Conservation (phyloP, 2,797 vertebrate species). For the Muraenolepis orangiensis region DNA sequence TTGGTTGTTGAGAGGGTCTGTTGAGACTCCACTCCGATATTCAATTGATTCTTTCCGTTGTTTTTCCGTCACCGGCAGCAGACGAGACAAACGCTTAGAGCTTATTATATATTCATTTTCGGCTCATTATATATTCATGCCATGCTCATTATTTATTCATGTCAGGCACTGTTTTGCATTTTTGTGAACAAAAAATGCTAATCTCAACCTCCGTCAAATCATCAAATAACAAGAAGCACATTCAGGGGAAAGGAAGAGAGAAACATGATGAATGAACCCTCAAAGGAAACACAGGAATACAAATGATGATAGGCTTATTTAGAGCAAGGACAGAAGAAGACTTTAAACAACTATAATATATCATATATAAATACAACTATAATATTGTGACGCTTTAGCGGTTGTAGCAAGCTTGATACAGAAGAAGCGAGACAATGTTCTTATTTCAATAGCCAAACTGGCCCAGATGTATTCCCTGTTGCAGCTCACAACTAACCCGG, state of each 20-base stretch:
- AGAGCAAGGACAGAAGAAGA: neutral
- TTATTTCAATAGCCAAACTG: too few species aligned
- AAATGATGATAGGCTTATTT: neutral
- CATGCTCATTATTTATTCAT: neutral
- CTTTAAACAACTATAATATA: neutral
- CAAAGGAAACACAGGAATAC: neutral
- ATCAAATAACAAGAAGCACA: neutral
- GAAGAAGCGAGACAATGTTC: too few species aligned
- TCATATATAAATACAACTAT: slow-evolving; percentile 1
- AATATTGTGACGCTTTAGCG: too few species aligned
- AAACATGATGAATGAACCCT: neutral
- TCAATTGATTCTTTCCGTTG: slow-evolving; percentile 32
- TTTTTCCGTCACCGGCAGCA: slow-evolving; percentile 1
- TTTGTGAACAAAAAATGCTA: neutral
- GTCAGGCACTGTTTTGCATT: neutral
- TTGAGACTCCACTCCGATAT: slow-evolving; percentile 61
- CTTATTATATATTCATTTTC: neutral
- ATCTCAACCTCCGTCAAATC: neutral
- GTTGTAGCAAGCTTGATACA: too few species aligned
- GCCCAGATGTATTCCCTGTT: too few species aligned
- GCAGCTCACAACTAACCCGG: too few species aligned
- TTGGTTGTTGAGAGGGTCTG: slow-evolving; percentile 65
- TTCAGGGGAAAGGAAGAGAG: neutral
- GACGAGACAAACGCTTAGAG: neutral
- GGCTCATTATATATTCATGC: neutral